Evolutionary conservation across 2,113 vertebrate species (phyloP).

Genomic region (Siniperca chuatsi): DNA sequence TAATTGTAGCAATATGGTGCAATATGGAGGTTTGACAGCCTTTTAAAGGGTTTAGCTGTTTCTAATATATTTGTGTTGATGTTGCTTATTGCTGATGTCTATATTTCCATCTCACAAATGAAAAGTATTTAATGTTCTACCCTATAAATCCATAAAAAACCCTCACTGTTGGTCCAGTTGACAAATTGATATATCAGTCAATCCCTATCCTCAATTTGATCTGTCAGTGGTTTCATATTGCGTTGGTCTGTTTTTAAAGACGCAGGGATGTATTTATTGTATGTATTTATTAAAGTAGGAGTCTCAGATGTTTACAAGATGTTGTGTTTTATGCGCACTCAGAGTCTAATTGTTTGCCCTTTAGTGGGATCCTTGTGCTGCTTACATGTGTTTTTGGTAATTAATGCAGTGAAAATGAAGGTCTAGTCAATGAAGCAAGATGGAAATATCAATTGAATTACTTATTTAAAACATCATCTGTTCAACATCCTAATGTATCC

Average conservation of each 20-base stretch:
- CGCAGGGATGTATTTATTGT: background rate
- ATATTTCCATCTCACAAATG: background rate
- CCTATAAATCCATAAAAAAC: background rate
- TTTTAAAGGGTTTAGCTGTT: background rate
- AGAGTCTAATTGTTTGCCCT: background rate
- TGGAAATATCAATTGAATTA: conserved; percentile 27
- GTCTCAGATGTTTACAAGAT: background rate
- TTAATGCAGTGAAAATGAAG: conserved; percentile 24
- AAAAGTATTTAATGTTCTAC: background rate
- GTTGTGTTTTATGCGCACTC: background rate
- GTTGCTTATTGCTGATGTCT: background rate
- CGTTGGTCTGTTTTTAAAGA: background rate
- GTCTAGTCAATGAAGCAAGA: conserved; percentile 9
- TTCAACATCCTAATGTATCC: conserved; percentile 17
- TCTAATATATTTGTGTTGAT: background rate
- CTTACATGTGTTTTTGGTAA: conserved; percentile 6
- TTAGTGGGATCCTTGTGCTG: background rate
- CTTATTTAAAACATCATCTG: conserved; percentile 39
- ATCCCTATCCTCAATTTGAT: background rate
- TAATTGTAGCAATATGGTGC: background rate
- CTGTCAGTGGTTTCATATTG: background rate
- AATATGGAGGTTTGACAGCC: background rate
- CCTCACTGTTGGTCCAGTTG: background rate
- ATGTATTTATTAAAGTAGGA: conserved; percentile 10
- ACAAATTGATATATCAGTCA: background rate